Evolutionary conservation across 2,888 invertebrate genomes (phyloP).

Genomic region (Maniola hyperantus): DNA sequence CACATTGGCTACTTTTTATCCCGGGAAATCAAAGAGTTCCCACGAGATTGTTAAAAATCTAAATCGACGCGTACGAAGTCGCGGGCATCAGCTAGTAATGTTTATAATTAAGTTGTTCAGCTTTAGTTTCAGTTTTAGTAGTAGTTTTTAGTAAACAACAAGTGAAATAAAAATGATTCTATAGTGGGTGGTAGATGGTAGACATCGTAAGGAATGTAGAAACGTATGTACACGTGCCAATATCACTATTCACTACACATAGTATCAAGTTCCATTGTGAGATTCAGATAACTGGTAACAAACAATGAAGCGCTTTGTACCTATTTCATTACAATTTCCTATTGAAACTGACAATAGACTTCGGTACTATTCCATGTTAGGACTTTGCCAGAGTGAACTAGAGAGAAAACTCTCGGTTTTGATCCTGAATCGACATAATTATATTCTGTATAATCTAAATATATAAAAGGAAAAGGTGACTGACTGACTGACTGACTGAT

Average conservation of each 20-base stretch:
- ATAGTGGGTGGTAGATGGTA: background rate
- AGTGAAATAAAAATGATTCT: background rate
- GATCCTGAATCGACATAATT: too few species aligned
- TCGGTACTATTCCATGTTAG: background rate
- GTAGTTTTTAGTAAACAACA: too few species aligned
- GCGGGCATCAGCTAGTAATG: background rate
- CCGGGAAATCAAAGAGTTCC: too few species aligned
- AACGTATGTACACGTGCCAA: slow-evolving; percentile 7
- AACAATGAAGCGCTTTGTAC: slow-evolving; percentile 17
- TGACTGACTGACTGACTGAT: too few species aligned
- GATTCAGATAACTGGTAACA: slow-evolving; percentile 2
- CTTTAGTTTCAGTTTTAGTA: too few species aligned
- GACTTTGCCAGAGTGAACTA: background rate
- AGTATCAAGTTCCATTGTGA: slow-evolving; percentile 8
- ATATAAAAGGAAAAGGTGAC: too few species aligned
- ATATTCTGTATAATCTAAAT: too few species aligned
- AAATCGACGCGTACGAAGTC: background rate
- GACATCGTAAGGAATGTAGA: background rate
- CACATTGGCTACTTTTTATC: too few species aligned
- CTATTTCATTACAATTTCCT: slow-evolving; percentile 8
- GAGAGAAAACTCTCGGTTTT: too few species aligned
- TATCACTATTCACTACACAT: slow-evolving; percentile 6
- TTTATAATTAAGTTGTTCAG: too few species aligned
- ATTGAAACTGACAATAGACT: slow-evolving; percentile 16
- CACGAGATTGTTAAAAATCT: too few species aligned